These are phyloP conservation scores for Nephrocerus scutellatus DNA, from an alignment of 2,888 invertebrate genomes.

Conservation along the genomic window DNA sequence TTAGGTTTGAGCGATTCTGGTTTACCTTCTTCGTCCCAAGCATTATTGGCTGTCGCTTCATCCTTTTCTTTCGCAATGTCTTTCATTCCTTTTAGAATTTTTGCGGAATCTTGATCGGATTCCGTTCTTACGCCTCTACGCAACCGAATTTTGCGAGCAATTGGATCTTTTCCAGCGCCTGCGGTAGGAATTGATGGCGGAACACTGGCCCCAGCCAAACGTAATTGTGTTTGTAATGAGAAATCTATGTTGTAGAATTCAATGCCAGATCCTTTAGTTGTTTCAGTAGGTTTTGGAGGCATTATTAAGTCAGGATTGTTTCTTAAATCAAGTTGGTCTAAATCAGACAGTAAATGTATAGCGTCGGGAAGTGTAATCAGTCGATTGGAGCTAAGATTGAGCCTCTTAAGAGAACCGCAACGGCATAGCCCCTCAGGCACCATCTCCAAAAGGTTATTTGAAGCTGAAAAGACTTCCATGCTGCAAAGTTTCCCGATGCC, in stretches of 20 bases:
- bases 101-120: conserved; percentile 79
- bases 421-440: conserved; percentile 97
- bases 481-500: conserved; percentile 93
- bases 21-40: conserved; percentile 52
- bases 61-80: conserved; percentile 66
- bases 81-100: conserved; percentile 75
- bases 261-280: conserved; percentile 68
- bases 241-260: conserved; percentile 99
- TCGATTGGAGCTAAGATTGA: conserved; percentile 88
- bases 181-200: conserved; percentile 63
- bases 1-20: conserved; percentile 67
- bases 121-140: conserved; percentile 73
- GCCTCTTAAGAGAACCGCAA: conserved; percentile 86
- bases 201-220: conserved; percentile 82
- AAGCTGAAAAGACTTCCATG: conserved; percentile 91
- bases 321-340: conserved; percentile 81
- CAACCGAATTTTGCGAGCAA: conserved; percentile 86
- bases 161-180: conserved; percentile 77
- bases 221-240: conserved; percentile 88
- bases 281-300: conserved; percentile 91
- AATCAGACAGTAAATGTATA: conserved; percentile 85
- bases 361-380: conserved; percentile 96
- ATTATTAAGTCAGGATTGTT: conserved; percentile 93
- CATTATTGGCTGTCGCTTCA: conserved; percentile 51
- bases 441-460: conserved; percentile 94